Evolutionary conservation across 2,797 vertebrate genomes (phyloP).

Genomic region (Onychomys leucogaster): DNA sequence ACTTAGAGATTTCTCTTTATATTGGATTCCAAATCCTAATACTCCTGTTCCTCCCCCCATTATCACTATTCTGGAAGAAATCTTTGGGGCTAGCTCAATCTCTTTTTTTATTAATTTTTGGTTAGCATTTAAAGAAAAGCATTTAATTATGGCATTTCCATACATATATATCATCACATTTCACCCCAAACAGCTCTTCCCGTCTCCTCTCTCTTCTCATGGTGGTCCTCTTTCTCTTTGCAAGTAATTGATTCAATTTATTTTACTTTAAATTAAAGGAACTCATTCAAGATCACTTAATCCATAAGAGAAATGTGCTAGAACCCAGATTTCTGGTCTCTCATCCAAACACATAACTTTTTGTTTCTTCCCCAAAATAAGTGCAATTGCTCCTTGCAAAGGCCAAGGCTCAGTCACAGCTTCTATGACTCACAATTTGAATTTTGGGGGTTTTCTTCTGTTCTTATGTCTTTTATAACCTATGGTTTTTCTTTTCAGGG

Average conservation of each 20-base stretch:
- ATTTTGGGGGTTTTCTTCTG: conserved; percentile 3
- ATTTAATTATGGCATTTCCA: not conserved
- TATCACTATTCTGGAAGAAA: not conserved
- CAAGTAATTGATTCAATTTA: not conserved
- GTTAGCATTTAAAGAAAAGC: not conserved
- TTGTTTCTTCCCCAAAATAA: not conserved
- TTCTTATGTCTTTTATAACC: not conserved
- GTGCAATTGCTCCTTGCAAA: not conserved
- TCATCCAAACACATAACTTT: not conserved
- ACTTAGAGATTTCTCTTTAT: not conserved
- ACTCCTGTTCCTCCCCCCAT: not conserved
- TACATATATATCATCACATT: not conserved
- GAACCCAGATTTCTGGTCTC: not conserved
- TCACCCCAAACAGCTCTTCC: not conserved
- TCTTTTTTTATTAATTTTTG: not conserved
- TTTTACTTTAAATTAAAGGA: not conserved
- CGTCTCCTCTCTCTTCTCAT: not conserved
- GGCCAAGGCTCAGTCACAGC: not conserved
- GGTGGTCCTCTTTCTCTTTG: not conserved
- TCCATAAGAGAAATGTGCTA: not conserved
- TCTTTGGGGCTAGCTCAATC: not conserved
- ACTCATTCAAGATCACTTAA: not conserved
- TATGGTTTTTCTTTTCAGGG: conserved; percentile 26
- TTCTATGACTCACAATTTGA: not conserved
- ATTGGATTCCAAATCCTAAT: not conserved